Conservation (phyloP, 2,888 invertebrate genomes). For the Arge pagana region DNA sequence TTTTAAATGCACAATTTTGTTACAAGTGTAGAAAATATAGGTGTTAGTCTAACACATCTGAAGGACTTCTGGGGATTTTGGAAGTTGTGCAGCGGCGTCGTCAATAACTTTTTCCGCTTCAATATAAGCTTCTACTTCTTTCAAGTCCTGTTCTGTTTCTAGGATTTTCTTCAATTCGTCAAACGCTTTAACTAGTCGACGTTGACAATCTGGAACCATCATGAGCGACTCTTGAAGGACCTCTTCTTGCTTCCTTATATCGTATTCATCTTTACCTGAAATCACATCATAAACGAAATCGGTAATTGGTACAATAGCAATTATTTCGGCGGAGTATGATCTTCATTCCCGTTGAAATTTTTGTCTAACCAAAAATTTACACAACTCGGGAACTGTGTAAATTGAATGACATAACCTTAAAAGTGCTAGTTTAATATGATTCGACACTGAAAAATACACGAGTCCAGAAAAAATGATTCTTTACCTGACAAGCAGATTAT, state of each 20-base stretch:
- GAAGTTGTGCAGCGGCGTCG: slow-evolving; percentile 56
- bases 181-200: slow-evolving; percentile 75
- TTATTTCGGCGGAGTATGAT: too few relatives aligned
- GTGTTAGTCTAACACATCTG: slow-evolving; percentile 11
- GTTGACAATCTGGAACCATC: slow-evolving; percentile 91
- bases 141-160: slow-evolving; percentile 77
- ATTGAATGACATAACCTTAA: too few relatives aligned
- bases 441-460: too few relatives aligned
- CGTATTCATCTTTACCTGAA: slow-evolving; percentile 75
- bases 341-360: too few relatives aligned
- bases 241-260: slow-evolving; percentile 83
- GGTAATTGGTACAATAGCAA: too few relatives aligned
- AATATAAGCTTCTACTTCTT: slow-evolving; percentile 72
- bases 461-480: too few relatives aligned
- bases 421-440: too few relatives aligned
- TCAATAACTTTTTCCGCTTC: slow-evolving; percentile 71
- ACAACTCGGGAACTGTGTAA: too few relatives aligned
- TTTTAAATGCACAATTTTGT: slow-evolving; percentile 20
- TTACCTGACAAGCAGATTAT: too few relatives aligned
- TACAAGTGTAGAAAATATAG: slow-evolving; percentile 16
- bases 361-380: too few relatives aligned
- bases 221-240: slow-evolving; percentile 86
- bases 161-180: slow-evolving; percentile 76
- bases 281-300: too few relatives aligned
- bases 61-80: slow-evolving; percentile 40